Base-by-base conservation (phyloP, 2,113 vertebrate genomes). In the Mirza zaza region DNA sequence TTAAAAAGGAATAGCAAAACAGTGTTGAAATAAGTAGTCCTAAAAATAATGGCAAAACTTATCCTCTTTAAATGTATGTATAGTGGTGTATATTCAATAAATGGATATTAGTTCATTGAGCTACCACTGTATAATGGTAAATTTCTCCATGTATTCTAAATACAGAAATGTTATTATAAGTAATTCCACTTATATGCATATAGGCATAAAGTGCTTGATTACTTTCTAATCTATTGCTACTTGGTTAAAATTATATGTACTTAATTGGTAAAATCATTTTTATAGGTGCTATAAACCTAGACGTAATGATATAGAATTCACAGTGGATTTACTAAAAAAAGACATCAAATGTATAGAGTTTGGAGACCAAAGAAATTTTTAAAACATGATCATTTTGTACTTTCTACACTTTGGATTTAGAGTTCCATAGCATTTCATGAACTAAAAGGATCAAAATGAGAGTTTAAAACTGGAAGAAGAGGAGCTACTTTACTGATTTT, bases 391-490 rank as follows among this genome's bases (percentile, higher is more conserved):
- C 15, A 71, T 95, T 93, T 92, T 36, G 15, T 61, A 52, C 86
- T 61, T 86, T 76, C 21, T 5, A 79, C 4, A 77, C 42, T 84
- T 52, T 89, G 39, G 3, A 0, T 52, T 93, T 89, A 34, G 84
- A 52, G 23, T 77, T 68, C 7, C 39, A 63, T 89, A 82, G 61
- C 55, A 14, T 48, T 77, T 91, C 93, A 93, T 34, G 61, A 96
- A 81, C 25, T 77, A 27, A 96, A 82, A 61, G 6, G n/a, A 91
- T 93, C 18, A 90, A 96, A 95, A 91, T 67, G 21, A 91, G 9
- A 6, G 3, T 36, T 95, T 83, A 73, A 68, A 87, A 80, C 52
- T 59, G 81, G 91, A 96, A 90, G 4, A 3, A 86, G 18, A 82
- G 8, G 4, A 87, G 8, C 13, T 10, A 48, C 9, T 48, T 75